Evolutionary conservation across 1,140 invertebrate species (phyloP).

Genomic region (Drosophila navojoa): DNA sequence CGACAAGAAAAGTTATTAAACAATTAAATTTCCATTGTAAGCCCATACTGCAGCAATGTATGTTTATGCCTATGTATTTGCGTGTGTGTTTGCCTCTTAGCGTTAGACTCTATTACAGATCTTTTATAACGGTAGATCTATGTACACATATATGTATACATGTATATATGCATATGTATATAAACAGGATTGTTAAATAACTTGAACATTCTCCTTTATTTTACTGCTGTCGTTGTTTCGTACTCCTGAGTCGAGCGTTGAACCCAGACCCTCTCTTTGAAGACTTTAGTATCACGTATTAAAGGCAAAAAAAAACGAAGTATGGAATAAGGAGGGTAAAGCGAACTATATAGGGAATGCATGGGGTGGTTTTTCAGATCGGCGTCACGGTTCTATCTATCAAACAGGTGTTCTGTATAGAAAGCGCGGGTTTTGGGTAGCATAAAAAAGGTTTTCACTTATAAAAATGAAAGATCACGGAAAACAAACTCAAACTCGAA

Average conservation of each 20-base stretch:
- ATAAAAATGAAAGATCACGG: constrained; percentile 31
- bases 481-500: constrained; percentile 20
- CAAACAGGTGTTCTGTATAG: constrained; percentile 62
- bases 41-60: too few relatives aligned
- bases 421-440: constrained; percentile 42
- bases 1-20: too few relatives aligned
- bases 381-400: constrained; percentile 43
- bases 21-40: too few relatives aligned
- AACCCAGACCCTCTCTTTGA: constrained; percentile 17
- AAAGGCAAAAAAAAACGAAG: constrained; percentile 18
- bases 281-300: constrained; percentile 13
- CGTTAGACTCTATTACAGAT: too few relatives aligned
- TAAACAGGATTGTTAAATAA: too few relatives aligned
- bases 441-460: constrained; percentile 42
- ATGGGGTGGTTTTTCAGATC: constrained; percentile 57
- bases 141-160: too few relatives aligned
- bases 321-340: constrained; percentile 9
- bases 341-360: constrained; percentile 16
- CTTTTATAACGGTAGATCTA: too few relatives aligned
- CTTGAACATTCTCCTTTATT: neutral
- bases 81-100: too few relatives aligned
- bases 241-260: constrained; percentile 21
- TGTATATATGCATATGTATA: too few relatives aligned
- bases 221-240: neutral
- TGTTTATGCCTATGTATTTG: too few relatives aligned